Evolutionary conservation across 1,140 invertebrate species (phyloP).

Genomic region (Medauroidea extradentata): DNA sequence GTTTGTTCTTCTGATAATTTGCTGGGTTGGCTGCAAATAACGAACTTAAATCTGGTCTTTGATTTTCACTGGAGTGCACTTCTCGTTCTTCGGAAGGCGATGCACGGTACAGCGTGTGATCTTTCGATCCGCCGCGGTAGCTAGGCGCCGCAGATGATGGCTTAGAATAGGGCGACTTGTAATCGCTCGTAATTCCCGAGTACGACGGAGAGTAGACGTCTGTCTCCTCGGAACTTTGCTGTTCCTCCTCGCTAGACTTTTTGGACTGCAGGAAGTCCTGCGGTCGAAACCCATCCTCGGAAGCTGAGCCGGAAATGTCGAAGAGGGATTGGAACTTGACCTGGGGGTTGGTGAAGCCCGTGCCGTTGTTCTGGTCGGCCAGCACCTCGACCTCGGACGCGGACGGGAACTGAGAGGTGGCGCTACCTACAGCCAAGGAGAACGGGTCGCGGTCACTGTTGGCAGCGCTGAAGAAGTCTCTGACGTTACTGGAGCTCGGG

Average conservation of each 20-base stretch:
- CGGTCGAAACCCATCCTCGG: slow-evolving; percentile 5
- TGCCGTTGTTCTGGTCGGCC: slow-evolving; percentile 3
- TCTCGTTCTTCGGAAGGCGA: too few relatives aligned
- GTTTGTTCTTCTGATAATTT: too few relatives aligned
- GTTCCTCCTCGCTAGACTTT: background rate
- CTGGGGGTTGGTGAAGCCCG: slow-evolving; percentile 6
- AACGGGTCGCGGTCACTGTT: background rate
- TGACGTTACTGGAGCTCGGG: background rate
- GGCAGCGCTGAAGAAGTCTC: background rate
- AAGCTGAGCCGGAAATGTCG: slow-evolving; percentile 1
- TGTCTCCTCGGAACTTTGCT: background rate
- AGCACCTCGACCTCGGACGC: background rate
- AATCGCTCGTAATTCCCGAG: background rate
- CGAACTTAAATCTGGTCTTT: too few relatives aligned
- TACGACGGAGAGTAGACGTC: slow-evolving; percentile 7
- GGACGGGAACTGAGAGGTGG: background rate
- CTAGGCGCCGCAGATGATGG: background rate
- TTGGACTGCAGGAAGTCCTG: slow-evolving; percentile 9
- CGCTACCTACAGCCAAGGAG: background rate
- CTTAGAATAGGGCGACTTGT: background rate
- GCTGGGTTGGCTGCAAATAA: too few relatives aligned
- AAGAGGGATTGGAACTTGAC: slow-evolving; percentile 11
- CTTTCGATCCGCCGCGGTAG: too few relatives aligned
- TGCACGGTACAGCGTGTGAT: too few relatives aligned
- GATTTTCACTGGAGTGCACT: too few relatives aligned